These are phyloP conservation scores for Notolepis coatsorum DNA, from an alignment of 2,797 vertebrate species.

Conservation along the genomic window DNA sequence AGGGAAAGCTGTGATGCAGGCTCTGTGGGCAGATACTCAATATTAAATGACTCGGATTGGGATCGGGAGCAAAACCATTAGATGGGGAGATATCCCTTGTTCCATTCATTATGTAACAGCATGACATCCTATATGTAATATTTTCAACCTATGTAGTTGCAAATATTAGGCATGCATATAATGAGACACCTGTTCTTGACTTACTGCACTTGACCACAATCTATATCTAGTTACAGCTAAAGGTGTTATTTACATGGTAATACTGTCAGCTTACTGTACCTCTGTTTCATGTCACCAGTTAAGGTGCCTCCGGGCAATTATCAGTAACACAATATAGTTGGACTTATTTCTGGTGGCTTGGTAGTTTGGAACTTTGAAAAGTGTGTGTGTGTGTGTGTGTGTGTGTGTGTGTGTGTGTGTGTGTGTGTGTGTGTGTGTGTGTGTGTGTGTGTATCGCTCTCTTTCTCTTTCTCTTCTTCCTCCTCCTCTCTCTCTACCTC, in stretches of 20 bases:
- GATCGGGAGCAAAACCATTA: too few relatives aligned
- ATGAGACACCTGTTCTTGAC: conserved; percentile 35
- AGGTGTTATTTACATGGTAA: conserved; percentile 75
- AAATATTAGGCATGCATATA: neutral
- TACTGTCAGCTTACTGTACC: conserved; percentile 28
- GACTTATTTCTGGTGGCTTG: conserved; percentile 40
- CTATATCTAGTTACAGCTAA: conserved; percentile 71
- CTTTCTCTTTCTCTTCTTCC: conserved; percentile 10
- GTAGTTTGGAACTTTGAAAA: conserved; percentile 39
- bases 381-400: neutral
- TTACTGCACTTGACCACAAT: conserved; percentile 47
- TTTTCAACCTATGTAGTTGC: too few relatives aligned
- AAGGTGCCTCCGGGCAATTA: conserved; percentile 71
- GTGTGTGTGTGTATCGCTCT: conserved; percentile 16
- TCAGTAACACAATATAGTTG: conserved; percentile 66
- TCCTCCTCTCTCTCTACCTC: neutral
- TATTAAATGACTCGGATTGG: too few relatives aligned
- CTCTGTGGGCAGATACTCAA: too few relatives aligned
- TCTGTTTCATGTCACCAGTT: conserved; percentile 61
- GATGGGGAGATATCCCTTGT: too few relatives aligned
- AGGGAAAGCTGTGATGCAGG: too few relatives aligned
- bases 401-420: neutral
- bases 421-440: neutral
- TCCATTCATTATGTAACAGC: too few relatives aligned
- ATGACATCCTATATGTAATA: too few relatives aligned